A percentile compares a stretch with the other conserved stretches of the same genome.
phyloP scores from a whole-genome alignment of 2,888 invertebrate species.

The Synanthedon myopaeformis region DNA sequence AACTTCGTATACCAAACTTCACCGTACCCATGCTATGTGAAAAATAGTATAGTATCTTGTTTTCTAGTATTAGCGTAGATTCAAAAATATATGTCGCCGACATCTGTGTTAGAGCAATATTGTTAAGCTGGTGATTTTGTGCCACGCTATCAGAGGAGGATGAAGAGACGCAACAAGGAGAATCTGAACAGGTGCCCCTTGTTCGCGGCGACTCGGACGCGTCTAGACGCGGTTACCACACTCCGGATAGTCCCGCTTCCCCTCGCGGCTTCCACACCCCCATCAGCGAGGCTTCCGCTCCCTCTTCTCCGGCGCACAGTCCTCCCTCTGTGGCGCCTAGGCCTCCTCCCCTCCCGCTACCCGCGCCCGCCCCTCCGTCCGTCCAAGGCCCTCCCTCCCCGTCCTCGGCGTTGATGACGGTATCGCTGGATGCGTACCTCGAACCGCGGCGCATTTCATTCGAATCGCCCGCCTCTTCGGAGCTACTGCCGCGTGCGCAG shows the following conservation, averaged over 20 bases:
- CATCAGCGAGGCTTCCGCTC: conserved; percentile 70
- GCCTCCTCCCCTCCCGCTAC: conserved; percentile 71
- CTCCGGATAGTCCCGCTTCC: conserved; percentile 52
- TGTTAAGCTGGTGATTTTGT: not conserved
- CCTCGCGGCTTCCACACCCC: conserved; percentile 79
- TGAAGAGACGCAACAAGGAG: conserved; percentile 40
- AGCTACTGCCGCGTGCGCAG: conserved; percentile 74
- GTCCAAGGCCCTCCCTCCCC: conserved; percentile 77
- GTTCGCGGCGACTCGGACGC: conserved; percentile 69
- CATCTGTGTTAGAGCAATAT: not conserved
- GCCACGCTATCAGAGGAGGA: conserved; percentile 33
- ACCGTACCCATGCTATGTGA: no score
- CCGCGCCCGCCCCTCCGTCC: conserved; percentile 30
- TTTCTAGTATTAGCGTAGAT: not conserved
- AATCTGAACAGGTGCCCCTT: conserved; percentile 49
- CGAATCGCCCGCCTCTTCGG: conserved; percentile 81
- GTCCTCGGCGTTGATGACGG: conserved; percentile 86
- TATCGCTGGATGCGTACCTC: conserved; percentile 86
- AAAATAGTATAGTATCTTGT: no score
- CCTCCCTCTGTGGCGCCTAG: conserved; percentile 46
- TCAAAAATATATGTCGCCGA: not conserved
- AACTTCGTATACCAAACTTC: no score
- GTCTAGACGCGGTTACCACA: conserved; percentile 69
- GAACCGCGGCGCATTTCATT: conserved; percentile 87
- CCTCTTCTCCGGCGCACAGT: conserved; percentile 50